Percentiles rank a stretch among this genome's conserved stretches.
These are phyloP conservation scores for Myxocyprinus asiaticus DNA, from an alignment of 2,113 vertebrate species.

Conservation along the genomic window DNA sequence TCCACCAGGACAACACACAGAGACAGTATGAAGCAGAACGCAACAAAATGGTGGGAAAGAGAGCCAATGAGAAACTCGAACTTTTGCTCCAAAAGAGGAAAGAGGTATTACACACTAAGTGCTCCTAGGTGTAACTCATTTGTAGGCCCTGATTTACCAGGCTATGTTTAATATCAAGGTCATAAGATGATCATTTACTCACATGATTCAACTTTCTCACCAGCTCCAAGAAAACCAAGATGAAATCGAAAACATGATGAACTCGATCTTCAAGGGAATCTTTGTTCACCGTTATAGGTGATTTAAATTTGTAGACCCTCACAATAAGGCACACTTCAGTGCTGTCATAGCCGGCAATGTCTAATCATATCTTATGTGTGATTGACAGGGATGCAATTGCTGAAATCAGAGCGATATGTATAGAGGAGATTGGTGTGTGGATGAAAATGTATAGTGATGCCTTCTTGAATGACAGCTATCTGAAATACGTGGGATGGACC, in stretches of 20 bases:
- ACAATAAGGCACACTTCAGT: not conserved
- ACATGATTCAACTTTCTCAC: constrained; percentile 22
- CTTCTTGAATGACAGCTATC: constrained; percentile 96
- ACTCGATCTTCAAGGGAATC: constrained; percentile 99
- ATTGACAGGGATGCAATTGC: constrained; percentile 89
- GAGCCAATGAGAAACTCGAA: constrained; percentile 95
- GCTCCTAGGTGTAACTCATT: not conserved
- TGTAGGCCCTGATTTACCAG: no score
- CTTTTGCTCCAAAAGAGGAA: constrained; percentile 96
- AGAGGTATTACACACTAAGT: constrained; percentile 77
- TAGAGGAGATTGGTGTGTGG: constrained; percentile 98
- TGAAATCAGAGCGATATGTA: constrained; percentile 97
- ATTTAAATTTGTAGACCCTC: not conserved
- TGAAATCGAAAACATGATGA: constrained; percentile 99
- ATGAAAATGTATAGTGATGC: constrained; percentile 99
- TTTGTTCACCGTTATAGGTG: constrained; percentile 99
- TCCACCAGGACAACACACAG: constrained; percentile 99
- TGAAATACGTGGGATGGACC: constrained; percentile 98
- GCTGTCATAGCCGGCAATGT: not conserved
- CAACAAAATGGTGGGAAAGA: constrained; percentile 96
- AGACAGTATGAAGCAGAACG: constrained; percentile 96
- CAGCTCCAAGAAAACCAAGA: constrained; percentile 98
- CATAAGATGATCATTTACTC: not conserved
- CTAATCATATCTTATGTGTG: not conserved
- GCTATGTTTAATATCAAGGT: no score